phyloP scores from a whole-genome alignment of 53 echinoderm and acorn worm genomes.

The Pentamera pediparva region DNA sequence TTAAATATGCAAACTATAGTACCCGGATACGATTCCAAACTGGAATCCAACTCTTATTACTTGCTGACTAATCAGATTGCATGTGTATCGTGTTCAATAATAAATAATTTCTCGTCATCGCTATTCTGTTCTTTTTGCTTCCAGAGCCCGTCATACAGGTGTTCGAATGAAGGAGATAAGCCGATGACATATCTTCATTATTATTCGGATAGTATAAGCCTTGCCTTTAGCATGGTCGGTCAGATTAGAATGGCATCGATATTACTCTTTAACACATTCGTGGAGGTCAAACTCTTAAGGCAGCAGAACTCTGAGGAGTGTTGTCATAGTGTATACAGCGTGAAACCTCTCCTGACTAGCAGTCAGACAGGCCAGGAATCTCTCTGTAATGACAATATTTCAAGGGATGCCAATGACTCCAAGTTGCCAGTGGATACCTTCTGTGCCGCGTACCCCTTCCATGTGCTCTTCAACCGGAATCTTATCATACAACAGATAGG shows the following conservation, averaged over 20 bases:
- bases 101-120: no score
- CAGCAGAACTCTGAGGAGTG: slow-evolving; percentile 38
- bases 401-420: slow-evolving; percentile 41
- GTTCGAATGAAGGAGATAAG: slow-evolving; percentile 54
- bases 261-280: slow-evolving; percentile 85
- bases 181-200: slow-evolving; percentile 55
- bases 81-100: no score
- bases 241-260: slow-evolving; percentile 91
- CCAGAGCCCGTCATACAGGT: slow-evolving; percentile 68
- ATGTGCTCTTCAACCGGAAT: slow-evolving; percentile 71
- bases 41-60: no score
- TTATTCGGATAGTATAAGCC: slow-evolving; percentile 73
- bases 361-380: slow-evolving; percentile 8
- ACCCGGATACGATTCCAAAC: no score
- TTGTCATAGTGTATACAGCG: slow-evolving; percentile 31
- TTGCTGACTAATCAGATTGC: no score
- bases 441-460: slow-evolving; percentile 85
- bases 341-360: slow-evolving; percentile 26
- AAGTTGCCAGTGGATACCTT: slow-evolving; percentile 64
- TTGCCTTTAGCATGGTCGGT: slow-evolving; percentile 89
- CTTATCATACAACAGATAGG: slow-evolving; percentile 74
- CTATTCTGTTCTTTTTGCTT: not conserved
- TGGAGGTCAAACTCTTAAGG: slow-evolving; percentile 54
- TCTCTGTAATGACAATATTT: not conserved
- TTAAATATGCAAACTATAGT: no score